These are phyloP conservation scores for Campylorhamphus procurvoides DNA, from an alignment of 2,113 vertebrate genomes.

Conservation along the genomic window DNA sequence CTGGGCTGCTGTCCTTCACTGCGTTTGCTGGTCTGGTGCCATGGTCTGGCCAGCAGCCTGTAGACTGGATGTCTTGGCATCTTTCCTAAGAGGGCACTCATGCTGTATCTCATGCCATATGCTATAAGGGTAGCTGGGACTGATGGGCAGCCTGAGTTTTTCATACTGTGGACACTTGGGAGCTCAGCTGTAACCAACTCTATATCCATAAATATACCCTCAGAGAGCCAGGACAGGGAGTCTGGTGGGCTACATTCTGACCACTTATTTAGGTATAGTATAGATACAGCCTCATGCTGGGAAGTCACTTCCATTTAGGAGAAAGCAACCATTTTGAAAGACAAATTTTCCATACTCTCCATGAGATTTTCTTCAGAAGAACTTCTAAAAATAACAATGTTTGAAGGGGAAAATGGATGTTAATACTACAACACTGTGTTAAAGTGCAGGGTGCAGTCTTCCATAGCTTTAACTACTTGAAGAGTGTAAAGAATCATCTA, in stretches of 20 bases:
- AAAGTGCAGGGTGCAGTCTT: neutral
- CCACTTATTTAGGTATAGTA: neutral
- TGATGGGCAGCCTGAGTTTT: neutral
- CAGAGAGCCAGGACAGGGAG: neutral
- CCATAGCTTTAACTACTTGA: neutral
- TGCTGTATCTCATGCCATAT: neutral
- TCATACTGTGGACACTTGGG: neutral
- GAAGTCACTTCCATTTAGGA: neutral
- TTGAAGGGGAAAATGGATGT: neutral
- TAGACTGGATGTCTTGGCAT: neutral
- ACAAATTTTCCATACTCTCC: neutral
- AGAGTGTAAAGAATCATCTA: neutral
- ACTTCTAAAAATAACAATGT: neutral
- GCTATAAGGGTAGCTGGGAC: neutral
- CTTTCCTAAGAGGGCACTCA: neutral
- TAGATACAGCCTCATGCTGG: accelerated
- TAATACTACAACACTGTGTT: neutral
- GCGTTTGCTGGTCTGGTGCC: neutral
- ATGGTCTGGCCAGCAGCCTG: neutral
- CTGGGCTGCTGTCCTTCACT: neutral
- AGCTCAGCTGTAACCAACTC: neutral
- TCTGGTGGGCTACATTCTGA: neutral
- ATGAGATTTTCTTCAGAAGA: neutral
- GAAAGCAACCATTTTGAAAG: neutral
- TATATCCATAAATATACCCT: neutral